phyloP scores from a whole-genome alignment of 2,888 invertebrate genomes.

The Drosophila limbata region DNA sequence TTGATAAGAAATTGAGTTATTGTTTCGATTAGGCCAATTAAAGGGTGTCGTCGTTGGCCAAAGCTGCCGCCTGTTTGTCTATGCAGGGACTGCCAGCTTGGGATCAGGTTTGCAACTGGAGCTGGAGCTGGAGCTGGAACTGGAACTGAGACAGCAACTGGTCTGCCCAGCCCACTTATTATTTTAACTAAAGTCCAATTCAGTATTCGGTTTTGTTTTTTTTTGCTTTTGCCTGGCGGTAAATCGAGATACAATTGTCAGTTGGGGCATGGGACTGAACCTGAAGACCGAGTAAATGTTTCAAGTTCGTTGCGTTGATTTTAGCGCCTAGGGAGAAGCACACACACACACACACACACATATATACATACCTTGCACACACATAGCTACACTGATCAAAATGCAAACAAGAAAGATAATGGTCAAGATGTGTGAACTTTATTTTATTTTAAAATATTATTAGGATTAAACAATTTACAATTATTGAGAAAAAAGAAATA shows the following conservation, averaged over 20 bases:
- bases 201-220: background rate
- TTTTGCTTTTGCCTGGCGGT: constrained; percentile 66
- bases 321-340: constrained; percentile 64
- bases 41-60: constrained; percentile 62
- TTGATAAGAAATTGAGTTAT: constrained; percentile 78
- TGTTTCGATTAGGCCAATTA: constrained; percentile 74
- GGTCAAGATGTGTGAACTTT: too few species aligned
- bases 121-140: background rate
- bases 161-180: constrained; percentile 45
- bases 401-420: too few species aligned
- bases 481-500: too few species aligned
- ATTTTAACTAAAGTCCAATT: constrained; percentile 44
- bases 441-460: too few species aligned
- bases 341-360: constrained; percentile 1
- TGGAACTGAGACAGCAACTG: background rate
- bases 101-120: background rate
- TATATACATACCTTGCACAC: constrained; percentile 13
- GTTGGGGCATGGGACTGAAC: constrained; percentile 31
- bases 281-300: constrained; percentile 40
- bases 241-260: constrained; percentile 78
- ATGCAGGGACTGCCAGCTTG: constrained; percentile 10
- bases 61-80: constrained; percentile 29
- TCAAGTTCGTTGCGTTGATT: constrained; percentile 74
- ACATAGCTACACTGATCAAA: constrained; percentile 5
- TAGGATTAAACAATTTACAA: too few species aligned